Evolutionary conservation across 2,113 vertebrate species (phyloP).

Genomic region (Eolophus roseicapilla): DNA sequence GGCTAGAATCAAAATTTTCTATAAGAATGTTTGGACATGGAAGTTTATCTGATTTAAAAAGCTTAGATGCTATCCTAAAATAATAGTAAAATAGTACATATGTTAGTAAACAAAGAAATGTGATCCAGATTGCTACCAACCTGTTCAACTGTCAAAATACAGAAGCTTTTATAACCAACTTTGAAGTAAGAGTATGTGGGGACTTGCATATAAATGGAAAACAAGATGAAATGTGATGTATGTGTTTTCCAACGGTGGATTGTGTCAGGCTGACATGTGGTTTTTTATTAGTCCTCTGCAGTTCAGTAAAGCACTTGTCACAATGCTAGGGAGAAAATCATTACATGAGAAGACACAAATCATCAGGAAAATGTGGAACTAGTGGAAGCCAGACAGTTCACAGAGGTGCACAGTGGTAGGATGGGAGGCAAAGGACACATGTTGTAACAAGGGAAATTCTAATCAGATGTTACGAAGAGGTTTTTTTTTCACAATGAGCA

Average conservation of each 20-base stretch:
- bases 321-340: not conserved
- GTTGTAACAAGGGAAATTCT: not conserved
- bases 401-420: not conserved
- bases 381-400: not conserved
- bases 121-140: not conserved
- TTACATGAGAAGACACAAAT: not conserved
- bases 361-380: not conserved
- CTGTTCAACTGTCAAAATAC: not conserved
- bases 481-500: not conserved
- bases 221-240: accelerated
- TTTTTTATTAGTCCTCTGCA: not conserved
- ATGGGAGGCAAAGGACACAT: not conserved
- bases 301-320: not conserved
- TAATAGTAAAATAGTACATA: not conserved
- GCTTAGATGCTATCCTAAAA: not conserved
- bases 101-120: not conserved
- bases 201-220: not conserved
- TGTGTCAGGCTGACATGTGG: not conserved
- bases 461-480: not conserved
- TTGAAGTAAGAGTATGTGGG: not conserved
- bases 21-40: not conserved
- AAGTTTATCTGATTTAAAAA: not conserved
- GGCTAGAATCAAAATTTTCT: not conserved
- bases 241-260: not conserved
- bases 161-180: not conserved